Conservation (phyloP, 2,113 vertebrate species). For the Apaloderma vittatum region DNA sequence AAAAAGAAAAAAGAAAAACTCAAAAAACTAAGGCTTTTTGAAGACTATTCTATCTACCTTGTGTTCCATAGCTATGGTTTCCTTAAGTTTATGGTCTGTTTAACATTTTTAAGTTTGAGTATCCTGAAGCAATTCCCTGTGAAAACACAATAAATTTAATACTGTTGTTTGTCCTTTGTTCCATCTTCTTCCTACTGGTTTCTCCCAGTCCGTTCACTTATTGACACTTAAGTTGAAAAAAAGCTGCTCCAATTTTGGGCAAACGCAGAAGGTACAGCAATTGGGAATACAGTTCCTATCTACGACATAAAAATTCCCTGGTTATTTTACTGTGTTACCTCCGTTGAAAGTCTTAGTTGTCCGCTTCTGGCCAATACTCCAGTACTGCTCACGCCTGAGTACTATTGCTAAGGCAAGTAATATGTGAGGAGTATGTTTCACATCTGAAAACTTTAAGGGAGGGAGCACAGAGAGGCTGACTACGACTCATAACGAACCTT, state of each 20-base stretch:
- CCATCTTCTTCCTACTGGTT: conserved; percentile 11
- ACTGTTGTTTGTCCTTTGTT: neutral
- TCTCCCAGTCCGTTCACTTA: neutral
- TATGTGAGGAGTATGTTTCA: conserved; percentile 5
- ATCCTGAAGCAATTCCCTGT: neutral
- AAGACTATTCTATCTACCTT: neutral
- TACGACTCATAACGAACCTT: conserved; percentile 27
- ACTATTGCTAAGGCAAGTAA: conserved; percentile 27
- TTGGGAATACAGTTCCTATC: neutral
- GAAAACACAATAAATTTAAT: neutral
- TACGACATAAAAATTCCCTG: neutral
- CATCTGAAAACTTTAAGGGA: conserved; percentile 42
- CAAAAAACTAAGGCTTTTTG: neutral
- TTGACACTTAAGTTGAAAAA: neutral
- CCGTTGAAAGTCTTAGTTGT: conserved; percentile 23
- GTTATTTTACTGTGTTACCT: conserved; percentile 19
- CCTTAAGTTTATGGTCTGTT: conserved; percentile 19
- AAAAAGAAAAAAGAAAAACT: neutral
- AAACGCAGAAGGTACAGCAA: conserved; percentile 22
- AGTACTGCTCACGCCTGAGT: conserved; percentile 25
- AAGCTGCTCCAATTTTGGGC: conserved; percentile 33
- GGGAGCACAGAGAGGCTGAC: conserved; percentile 41
- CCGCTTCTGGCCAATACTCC: neutral
- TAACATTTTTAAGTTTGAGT: neutral
- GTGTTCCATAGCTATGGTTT: conserved; percentile 40